phyloP scores from a whole-genome alignment of 2,113 vertebrate genomes.

The Craseonycteris thonglongyai region DNA sequence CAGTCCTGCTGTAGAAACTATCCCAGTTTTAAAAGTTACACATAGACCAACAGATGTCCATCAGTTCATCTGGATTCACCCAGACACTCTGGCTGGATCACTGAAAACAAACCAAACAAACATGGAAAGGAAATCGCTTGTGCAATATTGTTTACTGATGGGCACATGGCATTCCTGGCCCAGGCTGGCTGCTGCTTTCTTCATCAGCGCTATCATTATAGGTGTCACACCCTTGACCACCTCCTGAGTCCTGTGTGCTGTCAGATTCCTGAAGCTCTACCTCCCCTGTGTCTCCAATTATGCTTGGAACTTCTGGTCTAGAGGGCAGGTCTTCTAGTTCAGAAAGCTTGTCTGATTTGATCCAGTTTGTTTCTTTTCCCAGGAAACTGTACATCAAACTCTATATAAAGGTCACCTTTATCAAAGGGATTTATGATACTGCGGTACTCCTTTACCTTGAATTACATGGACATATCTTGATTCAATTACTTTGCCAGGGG shows the following conservation, averaged over 20 bases:
- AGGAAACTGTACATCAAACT: slow-evolving; percentile 98
- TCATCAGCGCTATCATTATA: slow-evolving; percentile 99
- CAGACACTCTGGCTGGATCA: slow-evolving; percentile 78
- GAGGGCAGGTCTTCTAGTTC: slow-evolving; percentile 96
- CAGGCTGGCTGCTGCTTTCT: slow-evolving; percentile 93
- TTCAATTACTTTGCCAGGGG: slow-evolving; percentile 97
- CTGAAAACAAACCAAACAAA: slow-evolving; percentile 79
- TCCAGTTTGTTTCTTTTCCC: slow-evolving; percentile 99
- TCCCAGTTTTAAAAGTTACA: slow-evolving; percentile 92
- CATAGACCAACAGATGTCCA: slow-evolving; percentile 88
- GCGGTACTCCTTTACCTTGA: slow-evolving; percentile 96
- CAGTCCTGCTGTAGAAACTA: slow-evolving; percentile 96
- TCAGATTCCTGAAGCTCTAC: slow-evolving; percentile 97
- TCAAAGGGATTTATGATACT: slow-evolving; percentile 99
- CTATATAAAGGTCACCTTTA: slow-evolving; percentile 97
- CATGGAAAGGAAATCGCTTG: slow-evolving; percentile 79
- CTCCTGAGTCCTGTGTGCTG: slow-evolving; percentile 88
- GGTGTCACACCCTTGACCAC: slow-evolving; percentile 92
- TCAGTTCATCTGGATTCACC: slow-evolving; percentile 82
- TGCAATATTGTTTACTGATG: slow-evolving; percentile 90
- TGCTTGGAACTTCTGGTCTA: slow-evolving; percentile 89
- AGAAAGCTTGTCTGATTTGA: slow-evolving; percentile 95
- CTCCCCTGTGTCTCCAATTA: slow-evolving; percentile 93
- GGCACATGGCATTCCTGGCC: slow-evolving; percentile 97
- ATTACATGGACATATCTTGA: slow-evolving; percentile 94